Evolutionary conservation across 2,113 vertebrate species (phyloP).

Genomic region (Pachycephala philippinensis): DNA sequence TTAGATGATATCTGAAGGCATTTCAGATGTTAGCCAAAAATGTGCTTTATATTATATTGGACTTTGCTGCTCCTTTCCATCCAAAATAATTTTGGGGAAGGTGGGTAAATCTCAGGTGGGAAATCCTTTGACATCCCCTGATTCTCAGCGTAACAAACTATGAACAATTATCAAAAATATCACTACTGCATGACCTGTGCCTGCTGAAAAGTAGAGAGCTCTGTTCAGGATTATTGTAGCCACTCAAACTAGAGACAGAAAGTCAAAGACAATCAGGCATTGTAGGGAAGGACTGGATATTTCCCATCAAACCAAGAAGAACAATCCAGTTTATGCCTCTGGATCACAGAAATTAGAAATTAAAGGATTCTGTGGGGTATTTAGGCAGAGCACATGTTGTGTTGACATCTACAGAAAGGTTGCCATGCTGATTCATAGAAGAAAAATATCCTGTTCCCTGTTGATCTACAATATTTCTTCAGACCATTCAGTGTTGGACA

Average conservation of each 20-base stretch:
- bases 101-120: slow-evolving; percentile 1
- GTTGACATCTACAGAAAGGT: not conserved
- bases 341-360: not conserved
- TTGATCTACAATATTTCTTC: not conserved
- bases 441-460: not conserved
- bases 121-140: not conserved
- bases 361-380: not conserved
- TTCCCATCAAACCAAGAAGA: not conserved
- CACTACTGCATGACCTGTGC: not conserved
- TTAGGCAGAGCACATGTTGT: not conserved
- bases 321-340: not conserved
- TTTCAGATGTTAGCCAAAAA: slow-evolving; percentile 56
- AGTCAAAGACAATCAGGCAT: not conserved
- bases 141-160: not conserved
- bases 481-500: not conserved
- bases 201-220: not conserved
- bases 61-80: not conserved
- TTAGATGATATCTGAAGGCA: slow-evolving; percentile 60
- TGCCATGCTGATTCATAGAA: not conserved
- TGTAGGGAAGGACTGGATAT: not conserved
- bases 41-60: slow-evolving; percentile 37
- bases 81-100: not conserved
- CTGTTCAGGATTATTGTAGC: not conserved
- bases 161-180: not conserved
- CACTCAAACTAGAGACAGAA: not conserved